phyloP scores from a whole-genome alignment of 37 sponge, comb jelly and placozoan genomes.

The Agelas oroides region DNA sequence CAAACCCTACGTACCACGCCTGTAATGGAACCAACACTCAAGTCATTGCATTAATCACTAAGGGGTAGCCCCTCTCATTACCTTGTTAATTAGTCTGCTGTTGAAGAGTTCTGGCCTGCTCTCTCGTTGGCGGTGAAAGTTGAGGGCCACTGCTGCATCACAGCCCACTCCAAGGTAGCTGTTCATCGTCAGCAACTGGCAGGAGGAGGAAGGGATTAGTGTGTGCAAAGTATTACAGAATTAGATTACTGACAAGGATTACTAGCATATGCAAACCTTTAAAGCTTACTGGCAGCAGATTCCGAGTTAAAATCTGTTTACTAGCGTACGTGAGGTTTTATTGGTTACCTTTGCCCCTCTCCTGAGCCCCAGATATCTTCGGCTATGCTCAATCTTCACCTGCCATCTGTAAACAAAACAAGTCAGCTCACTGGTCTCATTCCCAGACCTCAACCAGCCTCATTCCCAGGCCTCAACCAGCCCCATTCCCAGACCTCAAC shows the following conservation, averaged over 20 bases:
- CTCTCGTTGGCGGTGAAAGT: conserved; percentile 90
- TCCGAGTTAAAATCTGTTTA: no score
- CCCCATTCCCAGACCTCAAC: no score
- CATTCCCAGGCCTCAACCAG: no score
- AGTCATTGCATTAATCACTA: background rate
- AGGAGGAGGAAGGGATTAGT: no score
- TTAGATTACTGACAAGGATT: no score
- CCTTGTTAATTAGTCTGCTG: conserved; percentile 89
- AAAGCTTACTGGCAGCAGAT: background rate
- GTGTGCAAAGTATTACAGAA: no score
- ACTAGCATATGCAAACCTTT: background rate
- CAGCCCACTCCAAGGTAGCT: conserved; percentile 92
- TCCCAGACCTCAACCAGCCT: background rate
- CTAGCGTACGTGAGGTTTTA: no score
- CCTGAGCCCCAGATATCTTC: conserved; percentile 59
- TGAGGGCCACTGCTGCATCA: conserved; percentile 90
- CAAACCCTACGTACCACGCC: conserved; percentile 92
- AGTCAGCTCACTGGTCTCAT: background rate
- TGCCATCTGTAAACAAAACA: conserved; percentile 58
- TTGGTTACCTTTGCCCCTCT: conserved; percentile 45
- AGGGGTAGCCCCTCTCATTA: conserved; percentile 4
- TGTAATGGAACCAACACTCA: conserved; percentile 20
- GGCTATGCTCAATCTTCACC: conserved; percentile 54
- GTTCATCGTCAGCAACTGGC: conserved; percentile 84
- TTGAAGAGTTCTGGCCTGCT: conserved; percentile 84